Percentiles rank a stretch among this genome's conserved stretches.
These are phyloP conservation scores for Lerema accius DNA, from an alignment of 1,140 invertebrate species.

Conservation along the genomic window DNA sequence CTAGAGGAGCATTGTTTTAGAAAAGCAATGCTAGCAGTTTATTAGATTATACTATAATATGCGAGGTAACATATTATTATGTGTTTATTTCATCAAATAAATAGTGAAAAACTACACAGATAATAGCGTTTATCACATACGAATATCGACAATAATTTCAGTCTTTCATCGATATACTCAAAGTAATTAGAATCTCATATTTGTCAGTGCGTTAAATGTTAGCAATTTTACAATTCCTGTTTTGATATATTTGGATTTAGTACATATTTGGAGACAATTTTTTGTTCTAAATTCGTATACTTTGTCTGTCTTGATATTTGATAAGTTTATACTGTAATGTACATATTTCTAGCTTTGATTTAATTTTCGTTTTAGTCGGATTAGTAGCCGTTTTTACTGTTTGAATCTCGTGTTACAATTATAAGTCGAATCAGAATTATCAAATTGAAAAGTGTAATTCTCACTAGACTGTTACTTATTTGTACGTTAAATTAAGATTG, in stretches of 20 bases:
- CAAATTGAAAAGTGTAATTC: no score
- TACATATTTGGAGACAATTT: neutral
- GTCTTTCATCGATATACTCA: neutral
- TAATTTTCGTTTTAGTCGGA: neutral
- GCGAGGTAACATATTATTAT: no score
- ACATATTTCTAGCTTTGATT: neutral
- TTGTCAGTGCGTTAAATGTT: neutral
- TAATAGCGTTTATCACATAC: neutral
- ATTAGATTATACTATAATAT: neutral
- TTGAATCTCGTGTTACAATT: no score
- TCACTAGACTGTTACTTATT: no score
- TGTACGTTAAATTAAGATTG: no score
- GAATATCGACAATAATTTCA: neutral
- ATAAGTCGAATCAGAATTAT: no score
- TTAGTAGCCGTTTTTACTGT: no score
- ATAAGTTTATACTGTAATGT: no score
- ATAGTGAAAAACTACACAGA: neutral
- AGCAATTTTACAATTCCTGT: neutral
- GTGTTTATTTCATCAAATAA: no score
- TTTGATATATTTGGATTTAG: neutral
- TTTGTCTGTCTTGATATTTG: neutral
- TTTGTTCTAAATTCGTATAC: neutral
- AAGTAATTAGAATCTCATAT: neutral
- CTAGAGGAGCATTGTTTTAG: neutral
- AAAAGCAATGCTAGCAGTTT: neutral